Percentiles rank a stretch among this genome's conserved stretches.
Evolutionary conservation across 2,113 vertebrate species (phyloP).

Genomic region (Eurypyga helias): DNA sequence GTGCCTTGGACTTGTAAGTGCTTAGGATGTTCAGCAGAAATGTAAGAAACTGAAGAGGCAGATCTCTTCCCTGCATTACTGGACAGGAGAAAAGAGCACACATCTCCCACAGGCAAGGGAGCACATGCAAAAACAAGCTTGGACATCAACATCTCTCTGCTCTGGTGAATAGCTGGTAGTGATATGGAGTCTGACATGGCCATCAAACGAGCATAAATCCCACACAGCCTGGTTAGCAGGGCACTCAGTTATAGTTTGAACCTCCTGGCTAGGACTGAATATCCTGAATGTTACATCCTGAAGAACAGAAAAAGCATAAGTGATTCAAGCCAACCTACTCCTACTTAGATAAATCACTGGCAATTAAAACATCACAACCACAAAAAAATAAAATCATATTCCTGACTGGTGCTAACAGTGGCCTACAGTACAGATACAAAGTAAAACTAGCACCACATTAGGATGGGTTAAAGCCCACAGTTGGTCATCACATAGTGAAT

Average conservation of each 20-base stretch:
- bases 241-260: background rate
- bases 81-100: background rate
- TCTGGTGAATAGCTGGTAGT: background rate
- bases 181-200: background rate
- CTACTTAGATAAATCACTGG: background rate
- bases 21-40: background rate
- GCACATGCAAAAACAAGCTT: background rate
- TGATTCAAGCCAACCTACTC: background rate
- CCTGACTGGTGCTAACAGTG: background rate
- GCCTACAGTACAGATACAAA: background rate
- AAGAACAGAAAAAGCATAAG: background rate
- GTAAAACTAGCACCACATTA: background rate
- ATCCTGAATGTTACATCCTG: background rate
- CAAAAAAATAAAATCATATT: background rate
- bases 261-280: background rate
- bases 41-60: background rate
- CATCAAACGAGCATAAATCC: background rate
- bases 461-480: background rate
- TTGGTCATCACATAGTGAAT: background rate
- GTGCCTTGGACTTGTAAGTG: background rate
- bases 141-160: background rate
- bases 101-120: background rate
- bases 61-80: background rate
- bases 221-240: background rate
- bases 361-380: background rate